A percentile compares a stretch with the other conserved stretches of the same genome.
phyloP scores from a whole-genome alignment of 2,113 vertebrate genomes.

The Perca flavescens region DNA sequence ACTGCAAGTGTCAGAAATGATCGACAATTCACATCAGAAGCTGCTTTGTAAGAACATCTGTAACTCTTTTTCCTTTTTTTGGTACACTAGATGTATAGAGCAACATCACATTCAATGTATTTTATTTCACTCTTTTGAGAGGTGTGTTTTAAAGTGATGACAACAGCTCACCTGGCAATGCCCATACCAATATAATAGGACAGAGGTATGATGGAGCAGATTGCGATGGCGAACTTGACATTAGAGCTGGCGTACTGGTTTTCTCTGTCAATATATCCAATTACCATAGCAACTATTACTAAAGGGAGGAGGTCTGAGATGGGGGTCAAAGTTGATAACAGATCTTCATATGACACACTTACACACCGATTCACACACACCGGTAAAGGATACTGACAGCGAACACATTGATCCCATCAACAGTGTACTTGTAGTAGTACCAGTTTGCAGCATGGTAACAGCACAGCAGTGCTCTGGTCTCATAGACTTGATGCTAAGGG shows the following conservation, averaged over 20 bases:
- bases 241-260: conserved; percentile 84
- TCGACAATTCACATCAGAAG: not conserved
- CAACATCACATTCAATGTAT: not conserved
- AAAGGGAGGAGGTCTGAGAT: conserved; percentile 87
- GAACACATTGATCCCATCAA: conserved; percentile 88
- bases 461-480: conserved; percentile 82
- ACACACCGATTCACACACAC: not conserved
- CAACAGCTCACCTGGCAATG: conserved; percentile 87
- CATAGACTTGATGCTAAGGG: conserved; percentile 71
- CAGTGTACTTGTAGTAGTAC: conserved; percentile 90
- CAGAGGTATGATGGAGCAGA: conserved; percentile 90
- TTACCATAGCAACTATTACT: conserved; percentile 87
- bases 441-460: conserved; percentile 85
- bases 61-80: not conserved
- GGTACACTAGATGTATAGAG: not conserved
- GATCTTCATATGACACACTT: not conserved
- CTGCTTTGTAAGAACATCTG: not conserved
- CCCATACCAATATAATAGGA: conserved; percentile 95
- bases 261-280: conserved; percentile 87
- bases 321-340: conserved; percentile 72
- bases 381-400: conserved; percentile 87
- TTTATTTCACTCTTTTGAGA: not conserved
- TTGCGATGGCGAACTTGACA: conserved; percentile 86
- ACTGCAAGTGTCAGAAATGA: conserved; percentile 72
- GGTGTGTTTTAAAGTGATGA: not conserved